These are phyloP conservation scores for Julus scandinavius DNA, from an alignment of 2,888 invertebrate species.

Conservation along the genomic window DNA sequence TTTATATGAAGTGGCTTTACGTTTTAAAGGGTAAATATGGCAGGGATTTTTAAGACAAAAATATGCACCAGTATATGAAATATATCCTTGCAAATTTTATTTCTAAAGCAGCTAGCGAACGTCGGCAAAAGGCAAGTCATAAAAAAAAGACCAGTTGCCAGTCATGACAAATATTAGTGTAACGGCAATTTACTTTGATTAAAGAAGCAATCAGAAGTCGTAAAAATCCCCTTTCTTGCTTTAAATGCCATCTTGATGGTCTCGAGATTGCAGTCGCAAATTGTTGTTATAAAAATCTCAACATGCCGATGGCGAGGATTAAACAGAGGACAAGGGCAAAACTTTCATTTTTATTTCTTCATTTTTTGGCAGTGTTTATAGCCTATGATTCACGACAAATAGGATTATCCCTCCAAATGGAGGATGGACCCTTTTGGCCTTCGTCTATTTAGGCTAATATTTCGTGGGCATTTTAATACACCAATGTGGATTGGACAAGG, in stretches of 20 bases:
- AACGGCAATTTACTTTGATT: conserved; percentile 23
- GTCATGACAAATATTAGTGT: conserved; percentile 15
- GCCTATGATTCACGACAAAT: neutral
- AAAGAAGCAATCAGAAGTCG: conserved; percentile 19
- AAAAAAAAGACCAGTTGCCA: neutral
- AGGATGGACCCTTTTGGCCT: neutral
- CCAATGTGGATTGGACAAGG: neutral
- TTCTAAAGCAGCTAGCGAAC: neutral
- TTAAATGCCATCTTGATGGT: conserved; percentile 8
- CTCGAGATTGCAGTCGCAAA: neutral
- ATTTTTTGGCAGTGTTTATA: neutral
- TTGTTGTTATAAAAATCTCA: conserved; percentile 24
- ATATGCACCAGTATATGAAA: neutral
- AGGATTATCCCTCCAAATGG: neutral
- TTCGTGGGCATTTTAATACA: neutral
- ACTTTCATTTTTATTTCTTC: conserved; percentile 20
- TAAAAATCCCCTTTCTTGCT: conserved; percentile 7
- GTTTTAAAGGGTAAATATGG: too few relatives aligned
- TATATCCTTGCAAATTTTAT: neutral
- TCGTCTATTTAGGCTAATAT: neutral
- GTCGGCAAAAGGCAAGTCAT: neutral
- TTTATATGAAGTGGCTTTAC: too few relatives aligned
- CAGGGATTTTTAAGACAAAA: too few relatives aligned
- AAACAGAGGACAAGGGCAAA: neutral
- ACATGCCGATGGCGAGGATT: neutral